Percentiles rank a stretch among this genome's conserved stretches.
Conservation (phyloP, 1,140 invertebrate genomes). For the Apis florea region DNA sequence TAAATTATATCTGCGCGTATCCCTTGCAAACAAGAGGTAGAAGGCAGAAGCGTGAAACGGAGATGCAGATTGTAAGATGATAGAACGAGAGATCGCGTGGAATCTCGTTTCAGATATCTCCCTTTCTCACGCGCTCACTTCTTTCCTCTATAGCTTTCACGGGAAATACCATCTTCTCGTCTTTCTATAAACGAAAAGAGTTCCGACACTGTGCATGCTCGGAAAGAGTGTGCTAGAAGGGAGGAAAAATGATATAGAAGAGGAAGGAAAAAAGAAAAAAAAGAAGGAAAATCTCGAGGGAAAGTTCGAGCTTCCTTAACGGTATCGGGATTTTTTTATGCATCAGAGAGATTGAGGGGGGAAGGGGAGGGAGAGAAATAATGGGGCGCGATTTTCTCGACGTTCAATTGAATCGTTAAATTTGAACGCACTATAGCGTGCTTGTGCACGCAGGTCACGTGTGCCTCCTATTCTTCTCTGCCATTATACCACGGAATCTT, state of each 20-base stretch:
- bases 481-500: too few species aligned
- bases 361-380: not conserved
- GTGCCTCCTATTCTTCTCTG: not conserved
- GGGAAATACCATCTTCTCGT: not conserved
- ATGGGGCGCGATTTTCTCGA: not conserved
- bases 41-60: not conserved
- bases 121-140: slow-evolving; percentile 19
- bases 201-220: not conserved
- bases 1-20: too few species aligned
- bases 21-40: too few species aligned
- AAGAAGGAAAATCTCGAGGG: not conserved
- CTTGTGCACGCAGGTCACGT: not conserved
- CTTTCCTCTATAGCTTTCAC: slow-evolving; percentile 39
- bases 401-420: not conserved
- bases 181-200: not conserved
- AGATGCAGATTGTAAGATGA: not conserved
- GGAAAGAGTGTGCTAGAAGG: not conserved
- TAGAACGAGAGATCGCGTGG: not conserved
- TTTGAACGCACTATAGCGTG: not conserved
- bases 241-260: slow-evolving; percentile 6
- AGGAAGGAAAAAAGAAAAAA: not conserved
- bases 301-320: slow-evolving; percentile 37
- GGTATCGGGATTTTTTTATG: slow-evolving; percentile 17
- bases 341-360: not conserved
- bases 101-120: not conserved